A percentile compares a stretch with the other conserved stretches of the same genome.
These are phyloP conservation scores for Loriculus beryllinus DNA, from an alignment of 2,797 vertebrate genomes.

Conservation along the genomic window DNA sequence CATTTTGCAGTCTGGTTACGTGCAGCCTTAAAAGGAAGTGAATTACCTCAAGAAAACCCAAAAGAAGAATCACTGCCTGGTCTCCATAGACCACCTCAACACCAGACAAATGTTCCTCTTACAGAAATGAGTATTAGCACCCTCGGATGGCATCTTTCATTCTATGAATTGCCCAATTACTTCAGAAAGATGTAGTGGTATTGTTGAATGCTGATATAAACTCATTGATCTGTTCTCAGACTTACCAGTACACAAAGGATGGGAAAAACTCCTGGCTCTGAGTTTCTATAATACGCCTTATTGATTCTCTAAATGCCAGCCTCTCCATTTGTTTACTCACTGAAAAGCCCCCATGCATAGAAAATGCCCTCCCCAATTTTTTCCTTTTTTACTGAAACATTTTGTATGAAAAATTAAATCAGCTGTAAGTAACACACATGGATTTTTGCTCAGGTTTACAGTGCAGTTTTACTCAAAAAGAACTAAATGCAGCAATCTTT, in stretches of 20 bases:
- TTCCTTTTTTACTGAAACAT: background rate
- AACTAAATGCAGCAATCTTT: background rate
- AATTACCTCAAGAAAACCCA: background rate
- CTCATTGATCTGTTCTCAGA: slow-evolving; percentile 29
- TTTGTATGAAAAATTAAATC: background rate
- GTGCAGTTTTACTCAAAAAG: background rate
- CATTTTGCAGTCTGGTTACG: slow-evolving; percentile 9
- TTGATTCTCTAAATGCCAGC: slow-evolving; percentile 24
- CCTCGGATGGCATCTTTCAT: background rate
- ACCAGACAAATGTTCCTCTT: background rate
- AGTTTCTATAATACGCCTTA: background rate
- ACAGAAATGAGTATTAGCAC: background rate
- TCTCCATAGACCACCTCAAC: background rate
- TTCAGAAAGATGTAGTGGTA: background rate
- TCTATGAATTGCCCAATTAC: slow-evolving; percentile 39
- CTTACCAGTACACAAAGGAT: slow-evolving; percentile 22
- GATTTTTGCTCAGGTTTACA: slow-evolving; percentile 23
- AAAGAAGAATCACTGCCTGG: background rate
- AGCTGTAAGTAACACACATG: background rate
- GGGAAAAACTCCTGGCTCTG: background rate
- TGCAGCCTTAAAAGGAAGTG: background rate
- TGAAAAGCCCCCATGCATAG: background rate
- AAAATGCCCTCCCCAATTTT: background rate
- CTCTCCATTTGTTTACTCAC: slow-evolving; percentile 1
- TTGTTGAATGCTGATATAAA: slow-evolving; percentile 22